Evolutionary conservation across 2,888 invertebrate genomes (phyloP).

Genomic region (Eledone cirrhosa): DNA sequence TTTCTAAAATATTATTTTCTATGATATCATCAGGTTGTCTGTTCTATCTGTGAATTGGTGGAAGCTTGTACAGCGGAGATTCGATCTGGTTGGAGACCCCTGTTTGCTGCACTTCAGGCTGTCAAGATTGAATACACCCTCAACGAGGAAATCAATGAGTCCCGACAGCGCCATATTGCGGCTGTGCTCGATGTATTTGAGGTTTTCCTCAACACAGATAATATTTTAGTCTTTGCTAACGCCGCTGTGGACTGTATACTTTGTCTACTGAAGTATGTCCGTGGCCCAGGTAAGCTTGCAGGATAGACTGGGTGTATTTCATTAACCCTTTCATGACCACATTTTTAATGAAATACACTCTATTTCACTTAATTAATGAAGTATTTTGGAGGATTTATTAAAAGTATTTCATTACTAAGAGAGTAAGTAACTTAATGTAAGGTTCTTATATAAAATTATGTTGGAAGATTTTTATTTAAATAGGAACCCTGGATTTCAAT

Average conservation of each 20-base stretch:
- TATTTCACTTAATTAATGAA: too few relatives aligned
- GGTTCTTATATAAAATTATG: too few relatives aligned
- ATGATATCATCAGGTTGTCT: constrained; percentile 87
- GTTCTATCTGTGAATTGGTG: constrained; percentile 94
- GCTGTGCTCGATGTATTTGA: constrained; percentile 84
- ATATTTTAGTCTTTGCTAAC: constrained; percentile 91
- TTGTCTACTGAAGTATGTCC: constrained; percentile 81
- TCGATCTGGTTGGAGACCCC: constrained; percentile 92
- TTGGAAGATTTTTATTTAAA: too few relatives aligned
- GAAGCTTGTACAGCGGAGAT: constrained; percentile 93
- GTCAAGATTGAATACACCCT: constrained; percentile 71
- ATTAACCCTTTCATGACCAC: too few relatives aligned
- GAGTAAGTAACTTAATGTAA: too few relatives aligned
- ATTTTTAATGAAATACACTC: too few relatives aligned
- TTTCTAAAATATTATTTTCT: too few relatives aligned
- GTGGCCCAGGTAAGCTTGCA: constrained; percentile 74
- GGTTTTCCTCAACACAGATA: constrained; percentile 87
- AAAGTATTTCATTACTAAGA: too few relatives aligned
- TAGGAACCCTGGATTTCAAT: too few relatives aligned
- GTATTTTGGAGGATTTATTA: too few relatives aligned
- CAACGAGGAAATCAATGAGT: constrained; percentile 64
- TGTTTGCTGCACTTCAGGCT: constrained; percentile 91
- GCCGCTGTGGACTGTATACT: constrained; percentile 93
- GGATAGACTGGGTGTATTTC: too few relatives aligned
- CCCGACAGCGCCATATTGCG: constrained; percentile 63